These are phyloP conservation scores for Rhombomys opimus DNA, from an alignment of 2,113 vertebrate species.

Conservation along the genomic window DNA sequence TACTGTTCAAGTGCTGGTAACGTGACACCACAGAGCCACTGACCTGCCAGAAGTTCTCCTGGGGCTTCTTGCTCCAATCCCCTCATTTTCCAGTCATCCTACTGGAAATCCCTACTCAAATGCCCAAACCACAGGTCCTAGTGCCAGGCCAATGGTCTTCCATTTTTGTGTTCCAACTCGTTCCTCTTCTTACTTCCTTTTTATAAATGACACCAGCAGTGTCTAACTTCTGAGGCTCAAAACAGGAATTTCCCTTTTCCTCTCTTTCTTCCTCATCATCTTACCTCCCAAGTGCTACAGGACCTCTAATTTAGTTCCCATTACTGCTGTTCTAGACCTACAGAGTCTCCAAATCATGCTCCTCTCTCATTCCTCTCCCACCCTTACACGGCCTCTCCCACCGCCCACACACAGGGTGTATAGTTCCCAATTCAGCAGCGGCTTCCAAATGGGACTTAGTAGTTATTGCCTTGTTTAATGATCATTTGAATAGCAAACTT, in stretches of 20 bases:
- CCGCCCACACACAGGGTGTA: not conserved
- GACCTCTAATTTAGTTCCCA: not conserved
- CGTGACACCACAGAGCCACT: not conserved
- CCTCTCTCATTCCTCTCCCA: not conserved
- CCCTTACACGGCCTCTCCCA: not conserved
- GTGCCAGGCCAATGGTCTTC: slow-evolving; percentile 22
- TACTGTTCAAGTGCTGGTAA: not conserved
- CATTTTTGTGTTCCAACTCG: not conserved
- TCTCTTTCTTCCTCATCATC: not conserved
- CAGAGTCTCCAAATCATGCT: not conserved
- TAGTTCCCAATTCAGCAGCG: not conserved
- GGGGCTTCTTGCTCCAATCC: not conserved
- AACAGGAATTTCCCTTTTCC: slow-evolving; percentile 24
- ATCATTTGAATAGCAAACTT: not conserved
- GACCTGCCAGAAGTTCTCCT: not conserved
- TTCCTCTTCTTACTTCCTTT: not conserved
- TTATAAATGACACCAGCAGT: not conserved
- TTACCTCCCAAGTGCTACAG: not conserved
- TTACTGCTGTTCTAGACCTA: not conserved
- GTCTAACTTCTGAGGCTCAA: not conserved
- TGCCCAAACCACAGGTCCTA: not conserved
- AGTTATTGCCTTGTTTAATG: not conserved
- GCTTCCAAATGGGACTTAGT: not conserved
- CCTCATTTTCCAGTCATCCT: not conserved
- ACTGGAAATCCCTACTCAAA: not conserved